Evolutionary conservation across 2,888 invertebrate species (phyloP).

Genomic region (Nemapogon koenigi): DNA sequence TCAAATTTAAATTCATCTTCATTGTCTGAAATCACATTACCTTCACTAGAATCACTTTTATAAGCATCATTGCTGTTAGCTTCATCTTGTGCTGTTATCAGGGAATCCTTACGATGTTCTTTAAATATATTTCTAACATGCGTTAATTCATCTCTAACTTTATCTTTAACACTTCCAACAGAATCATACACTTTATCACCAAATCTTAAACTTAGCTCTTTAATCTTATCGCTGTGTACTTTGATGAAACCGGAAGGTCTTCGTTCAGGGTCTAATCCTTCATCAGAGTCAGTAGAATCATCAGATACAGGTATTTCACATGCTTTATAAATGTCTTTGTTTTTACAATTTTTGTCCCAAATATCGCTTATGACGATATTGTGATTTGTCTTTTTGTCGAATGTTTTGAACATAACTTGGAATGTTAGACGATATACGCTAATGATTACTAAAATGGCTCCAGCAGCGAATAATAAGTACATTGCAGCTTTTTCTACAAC

Average conservation of each 20-base stretch:
- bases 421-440: constrained; percentile 50
- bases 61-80: constrained; percentile 27
- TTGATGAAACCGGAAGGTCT: constrained; percentile 22
- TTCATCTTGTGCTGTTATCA: constrained; percentile 23
- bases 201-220: constrained; percentile 32
- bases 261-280: constrained; percentile 22
- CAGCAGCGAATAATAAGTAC: constrained; percentile 61
- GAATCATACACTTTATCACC: constrained; percentile 44
- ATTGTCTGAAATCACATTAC: constrained; percentile 27
- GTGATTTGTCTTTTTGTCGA: constrained; percentile 26
- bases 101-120: constrained; percentile 25
- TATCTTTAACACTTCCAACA: constrained; percentile 35
- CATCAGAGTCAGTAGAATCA: constrained; percentile 27
- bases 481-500: constrained; percentile 61
- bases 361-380: constrained; percentile 26
- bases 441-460: constrained; percentile 54
- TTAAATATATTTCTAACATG: constrained; percentile 32
- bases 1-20: constrained; percentile 49
- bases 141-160: constrained; percentile 26
- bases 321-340: constrained; percentile 34
- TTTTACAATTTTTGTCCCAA: constrained; percentile 24
- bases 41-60: constrained; percentile 29
- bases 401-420: constrained; percentile 45
- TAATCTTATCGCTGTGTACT: constrained; percentile 33
- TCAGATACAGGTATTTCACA: constrained; percentile 46